Evolutionary conservation across 2,888 invertebrate species (phyloP), one percentile per base, ranked within the genome.

Genomic region (Kuschelorhynchus macadamiae): DNA sequence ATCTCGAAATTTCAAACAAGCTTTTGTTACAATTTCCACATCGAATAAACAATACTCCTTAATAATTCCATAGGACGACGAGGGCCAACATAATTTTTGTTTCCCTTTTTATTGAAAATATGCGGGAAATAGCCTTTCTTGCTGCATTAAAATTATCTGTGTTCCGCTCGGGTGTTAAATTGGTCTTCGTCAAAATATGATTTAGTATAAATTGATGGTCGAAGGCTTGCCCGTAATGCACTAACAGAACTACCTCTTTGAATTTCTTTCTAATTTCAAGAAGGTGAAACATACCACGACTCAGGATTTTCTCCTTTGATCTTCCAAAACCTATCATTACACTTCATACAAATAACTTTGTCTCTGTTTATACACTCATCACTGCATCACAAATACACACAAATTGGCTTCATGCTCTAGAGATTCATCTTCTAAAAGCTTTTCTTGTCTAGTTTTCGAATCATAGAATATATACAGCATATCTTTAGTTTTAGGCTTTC

Each of bases 21-120:
- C 75, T 12, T 67, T 60, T 2, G 72, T 57, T 17, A 79, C 60
- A 64, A 79, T 80, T 4, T 70, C 69, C 0, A 79, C 78, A 61
- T 74, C 73, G 7, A 39, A 44, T 7, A 71, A 25, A 55, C 74
- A 75, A 32, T 76, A 76, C 1, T 70, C 70, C 0, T 76, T 44
- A 1, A 81, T 32, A 8, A 8, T 32, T 32, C 32, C 7, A 32
- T 32, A 9, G 32, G 7, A 32, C 7, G 32, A 8, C 5, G 5
- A 5, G 32, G 7, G 32, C 32, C 32, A 32, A 32, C 32, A 36
- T 36, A 36, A 12, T 12, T 12, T 36, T 36, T 2, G 12, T 36
- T 36, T 12, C 2, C 36, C 11, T 3, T 7, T 36, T 4, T 36
- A 12, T 36, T 36, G 5, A 36, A 5, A 3, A 25, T 3, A 25